Percentiles rank a stretch among this genome's conserved stretches.
Conservation (phyloP, 2,113 vertebrate species). For the Phyllostomus hastatus region DNA sequence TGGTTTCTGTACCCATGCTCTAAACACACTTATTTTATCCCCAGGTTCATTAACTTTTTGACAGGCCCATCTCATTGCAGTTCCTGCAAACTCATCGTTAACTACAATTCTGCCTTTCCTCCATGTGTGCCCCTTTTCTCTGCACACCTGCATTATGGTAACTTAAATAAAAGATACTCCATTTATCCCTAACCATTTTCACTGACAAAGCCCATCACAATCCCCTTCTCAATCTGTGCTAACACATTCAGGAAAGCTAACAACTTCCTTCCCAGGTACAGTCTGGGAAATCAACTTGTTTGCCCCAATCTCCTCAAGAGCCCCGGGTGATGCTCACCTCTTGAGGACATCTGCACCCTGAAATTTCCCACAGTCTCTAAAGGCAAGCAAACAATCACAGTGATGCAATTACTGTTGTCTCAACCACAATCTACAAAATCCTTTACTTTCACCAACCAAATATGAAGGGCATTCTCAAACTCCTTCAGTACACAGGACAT, state of each 20-base stretch:
- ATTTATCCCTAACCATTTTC: neutral
- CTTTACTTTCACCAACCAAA: neutral
- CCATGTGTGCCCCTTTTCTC: neutral
- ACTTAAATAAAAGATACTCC: neutral
- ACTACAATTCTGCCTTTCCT: neutral
- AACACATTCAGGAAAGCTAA: neutral
- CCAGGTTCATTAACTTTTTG: neutral
- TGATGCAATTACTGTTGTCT: neutral
- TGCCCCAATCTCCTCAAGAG: constrained; percentile 20
- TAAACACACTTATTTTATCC: neutral
- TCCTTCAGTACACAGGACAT: neutral
- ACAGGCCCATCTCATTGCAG: neutral
- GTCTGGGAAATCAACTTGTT: neutral
- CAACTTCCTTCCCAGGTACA: neutral
- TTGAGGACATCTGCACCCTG: neutral
- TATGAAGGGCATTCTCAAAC: neutral
- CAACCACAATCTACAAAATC: neutral
- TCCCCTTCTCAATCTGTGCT: neutral
- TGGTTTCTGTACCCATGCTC: neutral
- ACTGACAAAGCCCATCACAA: neutral
- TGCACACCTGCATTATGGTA: neutral
- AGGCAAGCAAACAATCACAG: neutral
- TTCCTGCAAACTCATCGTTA: neutral
- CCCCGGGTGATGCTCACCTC: neutral
- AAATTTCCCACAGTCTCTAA: constrained; percentile 6